Evolutionary conservation across 2,797 vertebrate species (phyloP).

Genomic region (Sebastiscus albofasciatus): DNA sequence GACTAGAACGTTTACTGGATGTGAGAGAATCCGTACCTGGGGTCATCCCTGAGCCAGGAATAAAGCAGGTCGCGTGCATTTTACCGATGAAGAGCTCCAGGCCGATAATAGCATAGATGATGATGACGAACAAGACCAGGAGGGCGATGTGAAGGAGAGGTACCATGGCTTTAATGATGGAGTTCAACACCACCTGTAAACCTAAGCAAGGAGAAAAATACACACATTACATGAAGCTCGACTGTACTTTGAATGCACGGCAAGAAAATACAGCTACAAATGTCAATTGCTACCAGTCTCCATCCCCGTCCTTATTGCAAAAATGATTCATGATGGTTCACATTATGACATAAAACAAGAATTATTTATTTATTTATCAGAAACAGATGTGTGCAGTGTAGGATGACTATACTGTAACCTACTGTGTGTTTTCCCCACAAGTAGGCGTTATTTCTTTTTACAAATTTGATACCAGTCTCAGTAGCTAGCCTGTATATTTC

Average conservation of each 20-base stretch:
- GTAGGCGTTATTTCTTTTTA: not conserved
- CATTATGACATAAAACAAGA: too few species aligned
- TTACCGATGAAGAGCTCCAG: conserved; percentile 99
- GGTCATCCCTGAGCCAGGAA: conserved; percentile 79
- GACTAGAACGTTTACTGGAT: not conserved
- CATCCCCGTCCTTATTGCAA: not conserved
- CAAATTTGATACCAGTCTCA: not conserved
- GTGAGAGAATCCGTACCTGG: conserved; percentile 78
- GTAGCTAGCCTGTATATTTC: not conserved
- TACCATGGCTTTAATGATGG: conserved; percentile 99
- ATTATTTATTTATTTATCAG: not conserved
- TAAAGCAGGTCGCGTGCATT: conserved; percentile 98
- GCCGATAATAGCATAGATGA: conserved; percentile 99
- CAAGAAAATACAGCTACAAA: not conserved
- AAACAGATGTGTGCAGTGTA: not conserved
- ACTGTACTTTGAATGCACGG: not conserved
- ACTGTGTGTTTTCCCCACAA: not conserved
- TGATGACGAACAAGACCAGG: conserved; percentile 99
- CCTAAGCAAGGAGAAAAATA: conserved; percentile 79
- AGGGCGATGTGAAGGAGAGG: conserved; percentile 99
- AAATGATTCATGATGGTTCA: not conserved
- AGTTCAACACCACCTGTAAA: conserved; percentile 99
- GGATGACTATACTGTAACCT: not conserved
- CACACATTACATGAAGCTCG: not conserved
- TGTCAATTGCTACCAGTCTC: not conserved